A percentile compares a stretch with the other conserved stretches of the same genome.
These are phyloP conservation scores for Cirrhinus mrigala DNA, from an alignment of 2,797 vertebrate genomes.

Conservation along the genomic window DNA sequence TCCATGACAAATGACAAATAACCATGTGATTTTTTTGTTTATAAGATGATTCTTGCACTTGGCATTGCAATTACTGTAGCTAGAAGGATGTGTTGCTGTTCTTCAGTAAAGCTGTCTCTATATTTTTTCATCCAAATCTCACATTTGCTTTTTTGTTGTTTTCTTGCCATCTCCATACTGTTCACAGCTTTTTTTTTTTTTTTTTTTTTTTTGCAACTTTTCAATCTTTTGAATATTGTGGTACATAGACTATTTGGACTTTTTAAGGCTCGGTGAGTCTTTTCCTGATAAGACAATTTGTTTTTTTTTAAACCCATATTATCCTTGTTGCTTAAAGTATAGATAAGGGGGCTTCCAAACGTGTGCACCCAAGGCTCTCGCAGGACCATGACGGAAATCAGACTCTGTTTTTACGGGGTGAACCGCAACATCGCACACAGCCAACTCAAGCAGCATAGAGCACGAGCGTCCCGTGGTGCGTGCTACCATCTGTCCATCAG, in stretches of 20 bases:
- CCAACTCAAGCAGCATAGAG: conserved; percentile 34
- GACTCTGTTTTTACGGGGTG: background rate
- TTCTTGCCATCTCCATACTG: background rate
- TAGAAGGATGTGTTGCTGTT: background rate
- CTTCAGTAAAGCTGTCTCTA: background rate
- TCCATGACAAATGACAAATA: too few species aligned
- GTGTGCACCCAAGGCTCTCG: background rate
- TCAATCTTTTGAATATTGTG: background rate
- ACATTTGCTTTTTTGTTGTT: too few species aligned
- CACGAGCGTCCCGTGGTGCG: conserved; percentile 47
- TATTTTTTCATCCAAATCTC: too few species aligned
- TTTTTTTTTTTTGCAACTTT: background rate
- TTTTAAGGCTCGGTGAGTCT: background rate
- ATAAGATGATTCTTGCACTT: background rate
- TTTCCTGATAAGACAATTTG: background rate
- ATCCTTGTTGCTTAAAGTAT: background rate
- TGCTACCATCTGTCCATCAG: conserved; percentile 64
- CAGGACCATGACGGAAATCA: background rate
- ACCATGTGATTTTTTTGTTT: background rate
- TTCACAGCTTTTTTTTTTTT: background rate
- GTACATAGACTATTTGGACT: background rate
- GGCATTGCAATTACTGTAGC: background rate
- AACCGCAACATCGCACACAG: conserved; percentile 17
- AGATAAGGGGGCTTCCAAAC: background rate
- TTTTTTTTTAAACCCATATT: background rate